A percentile compares a stretch with the other conserved stretches of the same genome.
These are phyloP conservation scores for Drosophila nigritarsus DNA, from an alignment of 2,888 invertebrate genomes.

Conservation along the genomic window DNA sequence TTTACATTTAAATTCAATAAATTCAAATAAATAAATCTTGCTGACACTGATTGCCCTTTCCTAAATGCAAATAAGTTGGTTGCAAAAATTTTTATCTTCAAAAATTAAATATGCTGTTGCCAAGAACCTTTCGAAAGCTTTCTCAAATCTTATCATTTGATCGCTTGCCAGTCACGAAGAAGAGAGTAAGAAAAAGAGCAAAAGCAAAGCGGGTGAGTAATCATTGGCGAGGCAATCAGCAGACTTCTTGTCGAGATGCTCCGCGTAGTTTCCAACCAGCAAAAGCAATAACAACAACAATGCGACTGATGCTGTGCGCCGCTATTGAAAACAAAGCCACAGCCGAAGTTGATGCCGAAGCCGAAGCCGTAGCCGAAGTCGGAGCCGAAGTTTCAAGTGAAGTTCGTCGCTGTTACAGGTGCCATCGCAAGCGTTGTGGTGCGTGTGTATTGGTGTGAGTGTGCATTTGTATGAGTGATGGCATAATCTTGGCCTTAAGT, in stretches of 20 bases:
- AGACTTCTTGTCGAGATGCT: conserved; percentile 57
- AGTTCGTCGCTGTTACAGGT: conserved; percentile 56
- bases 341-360: conserved; percentile 29
- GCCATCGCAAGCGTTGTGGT: conserved; percentile 22
- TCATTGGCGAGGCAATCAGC: conserved; percentile 18
- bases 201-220: conserved; percentile 29
- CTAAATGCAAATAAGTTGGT: conserved; percentile 8
- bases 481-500: conserved; percentile 80
- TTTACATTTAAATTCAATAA: conserved; percentile 4
- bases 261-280: conserved; percentile 3
- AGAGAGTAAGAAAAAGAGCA: conserved; percentile 23
- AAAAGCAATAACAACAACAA: conserved; percentile 6
- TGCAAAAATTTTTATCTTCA: background rate
- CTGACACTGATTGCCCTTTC: conserved; percentile 10
- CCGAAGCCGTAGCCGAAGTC: conserved; percentile 33
- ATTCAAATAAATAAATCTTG: background rate
- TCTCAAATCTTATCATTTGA: background rate
- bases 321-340: background rate
- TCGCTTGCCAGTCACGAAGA: conserved; percentile 20
- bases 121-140: conserved; percentile 1
- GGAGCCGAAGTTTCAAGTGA: conserved; percentile 43
- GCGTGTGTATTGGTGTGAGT: conserved; percentile 17
- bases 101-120: background rate
- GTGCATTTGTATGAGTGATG: conserved; percentile 44
- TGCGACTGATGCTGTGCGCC: conserved; percentile 40